Conservation (phyloP, 2,888 invertebrate species). For the Gymnocheta viridis region DNA sequence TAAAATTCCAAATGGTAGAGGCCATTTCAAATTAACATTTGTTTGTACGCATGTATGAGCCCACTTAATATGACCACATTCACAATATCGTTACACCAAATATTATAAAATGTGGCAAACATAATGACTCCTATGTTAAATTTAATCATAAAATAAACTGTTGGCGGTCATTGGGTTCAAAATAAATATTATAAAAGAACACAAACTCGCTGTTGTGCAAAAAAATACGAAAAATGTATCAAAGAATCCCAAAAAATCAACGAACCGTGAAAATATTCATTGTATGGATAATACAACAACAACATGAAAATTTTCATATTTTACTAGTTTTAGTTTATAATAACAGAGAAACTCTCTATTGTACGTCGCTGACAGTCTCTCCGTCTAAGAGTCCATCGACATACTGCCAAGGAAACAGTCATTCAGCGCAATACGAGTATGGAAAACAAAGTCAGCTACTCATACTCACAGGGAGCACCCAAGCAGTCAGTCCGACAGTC, state of each 20-base stretch:
- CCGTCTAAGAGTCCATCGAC: not conserved
- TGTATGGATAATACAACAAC: not conserved
- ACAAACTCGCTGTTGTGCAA: not conserved
- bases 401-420: slow-evolving; percentile 17
- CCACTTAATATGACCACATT: not conserved
- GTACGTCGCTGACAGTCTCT: slow-evolving; percentile 20
- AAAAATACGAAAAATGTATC: not conserved
- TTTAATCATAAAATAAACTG: slow-evolving; percentile 67
- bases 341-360: slow-evolving; percentile 24
- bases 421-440: slow-evolving; percentile 22
- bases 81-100: not conserved
- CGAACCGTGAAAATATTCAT: slow-evolving; percentile 60
- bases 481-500: not conserved
- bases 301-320: slow-evolving; percentile 2
- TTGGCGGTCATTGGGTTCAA: slow-evolving; percentile 71
- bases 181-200: slow-evolving; percentile 41
- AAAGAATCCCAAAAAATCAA: slow-evolving; percentile 54
- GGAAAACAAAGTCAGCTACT: not conserved
- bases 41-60: not conserved
- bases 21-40: not conserved
- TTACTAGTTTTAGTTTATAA: not conserved
- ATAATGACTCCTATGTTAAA: slow-evolving; percentile 40
- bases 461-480: not conserved
- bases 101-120: slow-evolving; percentile 41
- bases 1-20: not conserved